phyloP scores from a whole-genome alignment of 2,888 invertebrate species.

The Dicranocentrus wangi region DNA sequence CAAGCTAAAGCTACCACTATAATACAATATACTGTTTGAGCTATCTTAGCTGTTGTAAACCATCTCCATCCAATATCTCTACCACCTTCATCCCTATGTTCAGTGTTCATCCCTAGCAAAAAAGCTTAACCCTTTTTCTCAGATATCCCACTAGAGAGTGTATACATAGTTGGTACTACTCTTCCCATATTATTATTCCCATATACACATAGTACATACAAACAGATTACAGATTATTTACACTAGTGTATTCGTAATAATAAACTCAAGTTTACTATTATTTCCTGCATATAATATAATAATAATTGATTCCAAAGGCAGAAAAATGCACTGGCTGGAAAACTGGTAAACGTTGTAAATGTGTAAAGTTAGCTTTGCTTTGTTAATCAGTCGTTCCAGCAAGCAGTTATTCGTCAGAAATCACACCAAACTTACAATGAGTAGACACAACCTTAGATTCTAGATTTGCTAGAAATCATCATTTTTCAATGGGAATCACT shows the following conservation, averaged over 20 bases:
- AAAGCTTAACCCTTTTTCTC: conserved; percentile 50
- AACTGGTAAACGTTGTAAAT: conserved; percentile 50
- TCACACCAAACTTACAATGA: conserved; percentile 33
- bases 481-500: conserved; percentile 64
- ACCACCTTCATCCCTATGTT: conserved; percentile 53
- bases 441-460: conserved; percentile 55
- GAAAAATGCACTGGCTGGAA: conserved; percentile 66
- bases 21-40: background rate
- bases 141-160: conserved; percentile 10
- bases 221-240: conserved; percentile 60
- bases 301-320: conserved; percentile 48
- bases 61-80: no score
- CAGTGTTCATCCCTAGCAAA: conserved; percentile 45
- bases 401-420: conserved; percentile 14
- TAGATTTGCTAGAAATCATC: conserved; percentile 52
- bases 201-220: conserved; percentile 17
- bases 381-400: conserved; percentile 7
- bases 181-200: background rate
- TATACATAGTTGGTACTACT: conserved; percentile 15
- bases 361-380: conserved; percentile 16
- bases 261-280: conserved; percentile 58
- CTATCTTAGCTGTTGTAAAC: background rate
- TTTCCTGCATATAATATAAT: conserved; percentile 62
- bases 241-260: conserved; percentile 40
- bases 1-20: no score